Percentiles rank a stretch among this genome's conserved stretches.
Evolutionary conservation across 2,797 vertebrate species (phyloP).

Genomic region (Chloroceryle amazona): DNA sequence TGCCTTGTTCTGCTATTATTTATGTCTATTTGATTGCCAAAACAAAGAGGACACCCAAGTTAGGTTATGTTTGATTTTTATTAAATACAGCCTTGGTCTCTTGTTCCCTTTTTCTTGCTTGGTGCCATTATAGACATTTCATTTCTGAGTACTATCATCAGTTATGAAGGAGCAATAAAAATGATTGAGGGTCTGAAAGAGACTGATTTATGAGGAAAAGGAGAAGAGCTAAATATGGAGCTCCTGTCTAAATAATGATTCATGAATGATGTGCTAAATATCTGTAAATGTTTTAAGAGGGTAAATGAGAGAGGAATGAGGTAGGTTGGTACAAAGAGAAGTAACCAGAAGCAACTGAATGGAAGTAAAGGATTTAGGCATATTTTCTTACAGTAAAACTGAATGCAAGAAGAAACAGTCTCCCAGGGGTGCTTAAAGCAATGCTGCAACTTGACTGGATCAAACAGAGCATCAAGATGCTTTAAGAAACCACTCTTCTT

Average conservation of each 20-base stretch:
- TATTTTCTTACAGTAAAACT: not conserved
- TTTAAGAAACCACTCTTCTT: not conserved
- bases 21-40: constrained; percentile 16
- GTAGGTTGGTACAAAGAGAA: not conserved
- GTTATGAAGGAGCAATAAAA: constrained; percentile 61
- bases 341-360: not conserved
- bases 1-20: constrained; percentile 22
- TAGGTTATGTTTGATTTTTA: constrained; percentile 41
- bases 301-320: not conserved
- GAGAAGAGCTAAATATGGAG: constrained; percentile 37
- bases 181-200: constrained; percentile 39
- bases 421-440: not conserved
- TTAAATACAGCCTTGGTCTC: constrained; percentile 26
- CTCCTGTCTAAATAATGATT: constrained; percentile 48
- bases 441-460: not conserved
- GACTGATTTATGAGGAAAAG: constrained; percentile 56
- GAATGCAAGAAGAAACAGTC: not conserved
- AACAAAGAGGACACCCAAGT: constrained; percentile 20
- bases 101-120: constrained; percentile 33
- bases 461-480: not conserved
- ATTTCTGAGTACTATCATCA: constrained; percentile 53
- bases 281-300: constrained; percentile 4
- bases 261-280: not conserved
- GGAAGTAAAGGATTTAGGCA: not conserved
- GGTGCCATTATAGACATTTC: constrained; percentile 21